phyloP scores from a whole-genome alignment of 2,113 vertebrate genomes.

The Otocyon megalotis region DNA sequence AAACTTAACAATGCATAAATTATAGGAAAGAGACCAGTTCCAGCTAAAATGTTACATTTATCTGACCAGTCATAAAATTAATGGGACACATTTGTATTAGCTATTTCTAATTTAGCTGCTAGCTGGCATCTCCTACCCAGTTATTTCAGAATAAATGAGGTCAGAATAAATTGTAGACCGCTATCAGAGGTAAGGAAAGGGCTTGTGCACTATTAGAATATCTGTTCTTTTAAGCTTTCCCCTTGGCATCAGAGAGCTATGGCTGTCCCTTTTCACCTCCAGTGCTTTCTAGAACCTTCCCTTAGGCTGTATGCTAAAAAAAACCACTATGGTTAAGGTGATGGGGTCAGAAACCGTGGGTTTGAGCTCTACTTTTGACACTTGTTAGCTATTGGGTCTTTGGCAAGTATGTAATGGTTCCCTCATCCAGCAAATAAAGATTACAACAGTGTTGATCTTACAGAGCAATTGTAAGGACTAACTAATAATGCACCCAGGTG shows the following conservation, averaged over 20 bases:
- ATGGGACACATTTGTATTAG: slow-evolving; percentile 64
- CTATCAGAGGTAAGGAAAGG: not conserved
- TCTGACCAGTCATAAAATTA: slow-evolving; percentile 72
- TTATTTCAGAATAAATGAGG: slow-evolving; percentile 69
- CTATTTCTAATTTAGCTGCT: slow-evolving; percentile 58
- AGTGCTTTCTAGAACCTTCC: not conserved
- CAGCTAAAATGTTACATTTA: slow-evolving; percentile 58
- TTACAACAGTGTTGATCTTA: not conserved
- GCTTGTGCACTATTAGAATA: not conserved
- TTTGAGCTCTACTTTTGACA: not conserved
- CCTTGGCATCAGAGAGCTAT: not conserved
- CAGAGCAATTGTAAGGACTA: not conserved
- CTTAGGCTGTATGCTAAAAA: not conserved
- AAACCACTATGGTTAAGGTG: not conserved
- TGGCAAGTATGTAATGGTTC: not conserved
- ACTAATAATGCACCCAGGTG: not conserved
- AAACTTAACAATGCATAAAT: slow-evolving; percentile 51
- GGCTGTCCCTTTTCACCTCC: not conserved
- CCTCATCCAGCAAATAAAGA: slow-evolving; percentile 9
- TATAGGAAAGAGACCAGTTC: slow-evolving; percentile 51
- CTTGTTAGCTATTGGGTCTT: not conserved
- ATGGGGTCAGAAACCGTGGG: not conserved
- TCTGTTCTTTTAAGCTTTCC: not conserved
- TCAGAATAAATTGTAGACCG: slow-evolving; percentile 28
- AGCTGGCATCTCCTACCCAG: slow-evolving; percentile 34